phyloP scores from a whole-genome alignment of 2,797 vertebrate genomes.

The Babyrousa celebensis region DNA sequence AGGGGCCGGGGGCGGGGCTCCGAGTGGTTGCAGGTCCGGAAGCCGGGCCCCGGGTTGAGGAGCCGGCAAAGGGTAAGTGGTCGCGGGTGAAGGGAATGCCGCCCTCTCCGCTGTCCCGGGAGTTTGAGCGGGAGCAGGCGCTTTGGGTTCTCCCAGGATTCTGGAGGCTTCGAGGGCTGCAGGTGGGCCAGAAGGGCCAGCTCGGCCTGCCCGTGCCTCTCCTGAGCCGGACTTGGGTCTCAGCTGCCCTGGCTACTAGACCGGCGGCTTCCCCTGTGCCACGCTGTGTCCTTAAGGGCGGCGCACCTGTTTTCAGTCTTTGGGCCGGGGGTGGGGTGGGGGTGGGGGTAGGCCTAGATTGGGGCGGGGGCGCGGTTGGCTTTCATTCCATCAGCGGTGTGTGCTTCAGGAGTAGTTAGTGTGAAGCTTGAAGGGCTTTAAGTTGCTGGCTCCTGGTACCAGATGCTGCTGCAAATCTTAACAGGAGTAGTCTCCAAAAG shows the following conservation, averaged over 20 bases:
- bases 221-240: slow-evolving; percentile 41
- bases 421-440: slow-evolving; percentile 33
- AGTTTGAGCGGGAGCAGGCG: not conserved
- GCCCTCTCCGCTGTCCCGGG: not conserved
- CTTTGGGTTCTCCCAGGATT: slow-evolving; percentile 3
- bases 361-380: not conserved
- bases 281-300: not conserved
- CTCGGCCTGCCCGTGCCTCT: slow-evolving; percentile 30
- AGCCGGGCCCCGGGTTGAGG: slow-evolving; percentile 57
- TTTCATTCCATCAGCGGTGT: slow-evolving; percentile 45
- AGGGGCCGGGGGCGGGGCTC: slow-evolving; percentile 64
- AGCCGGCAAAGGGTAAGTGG: slow-evolving; percentile 37
- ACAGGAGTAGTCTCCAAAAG: slow-evolving; percentile 21
- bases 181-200: not conserved
- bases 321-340: not conserved
- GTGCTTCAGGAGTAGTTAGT: slow-evolving; percentile 17
- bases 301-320: not conserved
- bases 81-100: not conserved
- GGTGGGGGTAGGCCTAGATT: not conserved
- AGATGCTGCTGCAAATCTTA: slow-evolving; percentile 52
- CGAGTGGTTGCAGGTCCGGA: slow-evolving; percentile 57
- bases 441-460: slow-evolving; percentile 24
- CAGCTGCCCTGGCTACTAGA: slow-evolving; percentile 45
- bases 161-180: slow-evolving; percentile 29
- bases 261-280: not conserved